phyloP scores from a whole-genome alignment of 1,140 invertebrate genomes.

The Andrena cerasifolii region DNA sequence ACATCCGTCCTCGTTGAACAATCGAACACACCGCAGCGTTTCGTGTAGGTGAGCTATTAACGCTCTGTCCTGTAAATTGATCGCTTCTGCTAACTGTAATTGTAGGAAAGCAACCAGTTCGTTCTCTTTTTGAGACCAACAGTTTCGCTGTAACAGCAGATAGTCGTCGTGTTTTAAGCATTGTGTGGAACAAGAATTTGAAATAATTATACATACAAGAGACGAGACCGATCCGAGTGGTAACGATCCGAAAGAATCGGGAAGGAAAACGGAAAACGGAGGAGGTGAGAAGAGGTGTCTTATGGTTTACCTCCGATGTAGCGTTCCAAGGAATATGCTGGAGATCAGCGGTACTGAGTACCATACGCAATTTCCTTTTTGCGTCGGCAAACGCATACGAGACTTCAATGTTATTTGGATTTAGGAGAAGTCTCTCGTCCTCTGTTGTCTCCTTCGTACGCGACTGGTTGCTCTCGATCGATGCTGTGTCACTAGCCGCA shows the following conservation, averaged over 20 bases:
- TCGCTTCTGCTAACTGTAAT: slow-evolving; percentile 93
- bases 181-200: not conserved
- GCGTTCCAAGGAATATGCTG: slow-evolving; percentile 81
- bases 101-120: slow-evolving; percentile 89
- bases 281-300: too few species aligned
- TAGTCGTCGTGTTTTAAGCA: not conserved
- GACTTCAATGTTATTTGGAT: slow-evolving; percentile 85
- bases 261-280: too few species aligned
- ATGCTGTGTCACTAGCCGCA: slow-evolving; percentile 83
- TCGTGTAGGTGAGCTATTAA: slow-evolving; percentile 94
- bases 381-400: slow-evolving; percentile 91
- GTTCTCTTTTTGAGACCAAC: slow-evolving; percentile 84
- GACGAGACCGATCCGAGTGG: too few species aligned
- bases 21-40: slow-evolving; percentile 90
- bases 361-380: slow-evolving; percentile 95
- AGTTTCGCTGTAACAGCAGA: slow-evolving; percentile 74
- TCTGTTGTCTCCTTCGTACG: slow-evolving; percentile 77
- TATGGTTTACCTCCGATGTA: slow-evolving; percentile 72
- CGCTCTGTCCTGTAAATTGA: slow-evolving; percentile 91
- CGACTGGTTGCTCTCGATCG: slow-evolving; percentile 77
- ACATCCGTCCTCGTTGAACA: slow-evolving; percentile 89
- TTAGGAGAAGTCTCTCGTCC: slow-evolving; percentile 84
- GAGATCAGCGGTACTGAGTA: slow-evolving; percentile 92
- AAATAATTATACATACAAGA: not conserved
- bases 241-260: too few species aligned